Base-by-base conservation (phyloP, 1,140 invertebrate genomes). In the Nephotettix cincticeps region DNA sequence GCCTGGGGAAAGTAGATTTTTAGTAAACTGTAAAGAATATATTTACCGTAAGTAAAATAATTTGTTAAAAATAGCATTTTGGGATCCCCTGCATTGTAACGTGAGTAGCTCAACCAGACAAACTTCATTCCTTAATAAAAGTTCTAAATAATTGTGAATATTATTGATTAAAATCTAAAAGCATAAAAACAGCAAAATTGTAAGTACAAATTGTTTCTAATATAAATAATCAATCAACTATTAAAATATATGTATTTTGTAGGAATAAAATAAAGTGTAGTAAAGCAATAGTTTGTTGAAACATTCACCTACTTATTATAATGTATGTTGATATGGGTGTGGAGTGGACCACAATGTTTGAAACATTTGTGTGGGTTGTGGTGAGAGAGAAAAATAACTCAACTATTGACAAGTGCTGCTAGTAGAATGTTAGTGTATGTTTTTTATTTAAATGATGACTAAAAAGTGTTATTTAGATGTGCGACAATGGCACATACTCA, bases 151-250 rank as follows among this genome's bases (percentile, higher is more conserved):
- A 61, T 6, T 61, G 56, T 61, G 56, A 61, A 27, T 27, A 61
- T 29, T 29, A 61, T 61, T 61, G 27, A 29, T 61, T 61, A 29
- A 51, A 61, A 61, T 61, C 56, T 61, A 61, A 61, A 61, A 61
- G 56, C 56, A 61, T 51, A 61, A 61, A 61, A 61, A 61, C 56
- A 61, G 56, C 56, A 61, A 61, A 61, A 27, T 61, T 61, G 25
- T 21, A 61, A 61, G 27, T 61, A 61, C 56, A 61, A 61, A 27
- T 61, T 28, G 21, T 51, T 6, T 36, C 32, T 51, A 51, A 21
- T 4, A 6, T 21, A 6, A 61, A 25, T 27, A 61, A 61, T 61
- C 13, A 51, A 61, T 61, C 56, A 61, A 61, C 56, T 61, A 61
- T 61, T 11, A 61, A 14, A 61, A 27, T 11, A n/a, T 51, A 21